These are phyloP conservation scores for Drosophila asahinai DNA, from an alignment of 1,140 invertebrate genomes.

Conservation along the genomic window DNA sequence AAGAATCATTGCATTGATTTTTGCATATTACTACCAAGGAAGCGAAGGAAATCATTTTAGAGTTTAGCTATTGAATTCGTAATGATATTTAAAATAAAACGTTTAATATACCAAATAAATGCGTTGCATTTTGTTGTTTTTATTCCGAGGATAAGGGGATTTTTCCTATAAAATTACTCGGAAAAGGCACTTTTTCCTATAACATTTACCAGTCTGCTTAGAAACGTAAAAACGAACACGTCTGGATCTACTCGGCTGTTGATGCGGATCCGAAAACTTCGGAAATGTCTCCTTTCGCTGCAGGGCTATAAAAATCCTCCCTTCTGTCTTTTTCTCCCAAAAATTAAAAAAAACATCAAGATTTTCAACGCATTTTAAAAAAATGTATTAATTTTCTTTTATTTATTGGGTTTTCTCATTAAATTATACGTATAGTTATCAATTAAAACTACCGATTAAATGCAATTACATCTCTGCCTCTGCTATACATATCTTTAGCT, in stretches of 20 bases:
- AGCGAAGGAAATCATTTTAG: slow-evolving; percentile 63
- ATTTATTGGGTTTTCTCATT: slow-evolving; percentile 59
- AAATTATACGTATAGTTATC: slow-evolving; percentile 69
- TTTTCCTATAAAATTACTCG: no score
- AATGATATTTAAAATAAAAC: slow-evolving; percentile 70
- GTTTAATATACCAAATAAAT: slow-evolving; percentile 29
- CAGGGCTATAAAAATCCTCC: neutral
- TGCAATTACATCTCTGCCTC: slow-evolving; percentile 62
- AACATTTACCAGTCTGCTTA: no score
- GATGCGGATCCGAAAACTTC: neutral
- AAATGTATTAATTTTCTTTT: slow-evolving; percentile 66
- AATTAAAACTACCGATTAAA: slow-evolving; percentile 78
- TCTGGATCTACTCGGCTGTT: neutral
- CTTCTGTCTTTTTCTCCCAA: neutral
- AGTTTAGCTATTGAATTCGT: slow-evolving; percentile 66
- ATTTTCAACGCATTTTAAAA: slow-evolving; percentile 66
- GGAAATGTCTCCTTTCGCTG: no score
- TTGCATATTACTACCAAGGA: slow-evolving; percentile 23
- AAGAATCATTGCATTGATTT: slow-evolving; percentile 40
- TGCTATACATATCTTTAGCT: slow-evolving; percentile 47
- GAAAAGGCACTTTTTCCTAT: no score
- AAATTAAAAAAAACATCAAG: neutral
- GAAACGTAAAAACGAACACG: no score
- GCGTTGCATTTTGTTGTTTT: neutral
- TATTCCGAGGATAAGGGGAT: no score